Percentiles rank a stretch among this genome's conserved stretches.
These are phyloP conservation scores for Chrysochloris asiatica DNA, from an alignment of 2,113 vertebrate species.

Conservation along the genomic window DNA sequence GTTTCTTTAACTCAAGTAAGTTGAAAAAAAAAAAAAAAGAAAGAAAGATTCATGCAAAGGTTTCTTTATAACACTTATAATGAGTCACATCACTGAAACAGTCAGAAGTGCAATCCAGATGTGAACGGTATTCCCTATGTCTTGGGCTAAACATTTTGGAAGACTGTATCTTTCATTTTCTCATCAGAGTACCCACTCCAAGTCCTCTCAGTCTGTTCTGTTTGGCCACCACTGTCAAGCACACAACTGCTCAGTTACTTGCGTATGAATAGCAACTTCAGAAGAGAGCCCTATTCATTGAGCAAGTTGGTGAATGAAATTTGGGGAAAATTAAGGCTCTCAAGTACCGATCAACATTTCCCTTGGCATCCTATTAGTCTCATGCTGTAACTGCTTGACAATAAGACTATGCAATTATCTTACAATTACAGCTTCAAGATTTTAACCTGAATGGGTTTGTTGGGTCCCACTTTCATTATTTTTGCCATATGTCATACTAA, in stretches of 20 bases:
- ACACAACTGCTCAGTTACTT: background rate
- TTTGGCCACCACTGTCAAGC: constrained; percentile 30
- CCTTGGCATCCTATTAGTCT: constrained; percentile 65
- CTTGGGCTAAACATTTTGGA: background rate
- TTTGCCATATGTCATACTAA: constrained; percentile 70
- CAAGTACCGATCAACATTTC: constrained; percentile 65
- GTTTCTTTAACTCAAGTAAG: background rate
- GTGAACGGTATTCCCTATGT: background rate
- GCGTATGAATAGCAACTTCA: constrained; percentile 59
- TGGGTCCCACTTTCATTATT: constrained; percentile 67
- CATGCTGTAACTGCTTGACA: constrained; percentile 69
- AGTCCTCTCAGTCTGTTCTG: background rate
- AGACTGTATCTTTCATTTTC: background rate
- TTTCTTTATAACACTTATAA: background rate
- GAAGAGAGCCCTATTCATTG: constrained; percentile 62
- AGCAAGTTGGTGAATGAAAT: constrained; percentile 72
- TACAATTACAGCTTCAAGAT: constrained; percentile 73
- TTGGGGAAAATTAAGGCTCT: constrained; percentile 72
- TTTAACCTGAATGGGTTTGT: constrained; percentile 71
- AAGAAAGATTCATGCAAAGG: background rate
- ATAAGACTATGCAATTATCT: constrained; percentile 64
- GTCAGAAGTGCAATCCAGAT: background rate
- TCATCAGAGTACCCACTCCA: background rate
- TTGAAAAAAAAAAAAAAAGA: background rate
- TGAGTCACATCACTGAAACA: background rate